These are phyloP conservation scores for Drosophila fuyamai DNA, from an alignment of 1,140 invertebrate species.

Conservation along the genomic window DNA sequence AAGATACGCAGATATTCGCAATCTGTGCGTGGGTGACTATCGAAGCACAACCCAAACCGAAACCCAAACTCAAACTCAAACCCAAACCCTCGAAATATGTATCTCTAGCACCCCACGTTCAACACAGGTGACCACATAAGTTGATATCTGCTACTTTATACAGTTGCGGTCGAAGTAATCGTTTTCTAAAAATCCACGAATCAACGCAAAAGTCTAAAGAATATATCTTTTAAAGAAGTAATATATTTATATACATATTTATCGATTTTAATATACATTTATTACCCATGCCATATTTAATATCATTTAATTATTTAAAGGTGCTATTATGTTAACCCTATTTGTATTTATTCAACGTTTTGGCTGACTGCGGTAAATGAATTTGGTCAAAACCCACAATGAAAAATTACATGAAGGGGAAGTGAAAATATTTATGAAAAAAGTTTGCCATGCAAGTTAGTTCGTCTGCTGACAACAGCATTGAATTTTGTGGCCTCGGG, in stretches of 20 bases:
- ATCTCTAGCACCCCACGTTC: neutral
- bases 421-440: constrained; percentile 9
- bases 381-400: neutral
- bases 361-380: neutral
- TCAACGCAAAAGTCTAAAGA: neutral
- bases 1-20: constrained; percentile 20
- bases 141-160: neutral
- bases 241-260: neutral
- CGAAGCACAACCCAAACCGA: neutral
- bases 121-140: constrained; percentile 17
- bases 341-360: neutral
- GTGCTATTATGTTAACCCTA: neutral
- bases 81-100: neutral
- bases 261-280: too few relatives aligned
- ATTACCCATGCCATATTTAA: too few relatives aligned
- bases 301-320: neutral
- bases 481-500: too few relatives aligned
- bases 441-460: neutral
- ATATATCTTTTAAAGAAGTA: neutral
- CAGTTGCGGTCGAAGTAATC: neutral
- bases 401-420: neutral
- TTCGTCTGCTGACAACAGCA: neutral
- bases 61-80: neutral
- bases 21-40: constrained; percentile 14
- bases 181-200: neutral